A percentile compares a stretch with the other conserved stretches of the same genome.
Conservation (phyloP, 2,113 vertebrate genomes). For the Pimephales promelas region DNA sequence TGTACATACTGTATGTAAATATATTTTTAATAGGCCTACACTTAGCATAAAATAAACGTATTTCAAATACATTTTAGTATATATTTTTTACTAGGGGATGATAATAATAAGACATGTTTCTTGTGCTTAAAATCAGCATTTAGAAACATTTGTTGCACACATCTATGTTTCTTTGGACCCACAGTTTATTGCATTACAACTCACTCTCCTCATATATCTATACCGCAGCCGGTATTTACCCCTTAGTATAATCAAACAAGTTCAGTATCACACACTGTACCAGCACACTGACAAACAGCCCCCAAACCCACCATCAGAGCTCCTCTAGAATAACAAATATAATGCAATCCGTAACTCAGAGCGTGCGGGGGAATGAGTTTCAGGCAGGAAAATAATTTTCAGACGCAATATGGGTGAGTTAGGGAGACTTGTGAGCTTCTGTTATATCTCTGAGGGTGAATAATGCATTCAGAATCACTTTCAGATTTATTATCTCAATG, state of each 20-base stretch:
- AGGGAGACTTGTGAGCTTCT: slow-evolving; percentile 25
- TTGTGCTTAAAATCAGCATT: neutral
- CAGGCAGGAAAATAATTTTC: slow-evolving; percentile 53
- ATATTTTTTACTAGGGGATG: too few species aligned
- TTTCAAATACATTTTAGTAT: too few species aligned
- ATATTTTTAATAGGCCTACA: too few species aligned
- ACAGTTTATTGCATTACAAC: neutral
- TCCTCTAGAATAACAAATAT: slow-evolving; percentile 48
- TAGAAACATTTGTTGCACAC: neutral
- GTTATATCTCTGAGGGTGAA: slow-evolving; percentile 15
- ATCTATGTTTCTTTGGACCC: neutral
- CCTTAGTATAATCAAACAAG: slow-evolving; percentile 34
- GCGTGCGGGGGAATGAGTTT: slow-evolving; percentile 32
- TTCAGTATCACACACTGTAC: neutral
- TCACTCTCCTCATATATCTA: slow-evolving; percentile 24
- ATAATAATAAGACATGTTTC: neutral
- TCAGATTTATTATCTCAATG: slow-evolving; percentile 22
- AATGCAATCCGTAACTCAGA: slow-evolving; percentile 48
- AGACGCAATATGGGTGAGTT: slow-evolving; percentile 46
- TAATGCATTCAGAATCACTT: slow-evolving; percentile 39
- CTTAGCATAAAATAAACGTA: too few species aligned
- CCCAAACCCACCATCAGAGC: slow-evolving; percentile 41
- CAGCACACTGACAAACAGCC: slow-evolving; percentile 42
- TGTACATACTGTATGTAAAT: too few species aligned
- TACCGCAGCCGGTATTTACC: neutral